Percentiles rank a stretch among this genome's conserved stretches.
phyloP scores from a whole-genome alignment of 23 tunicate species.

The Phallusia fumigata region DNA sequence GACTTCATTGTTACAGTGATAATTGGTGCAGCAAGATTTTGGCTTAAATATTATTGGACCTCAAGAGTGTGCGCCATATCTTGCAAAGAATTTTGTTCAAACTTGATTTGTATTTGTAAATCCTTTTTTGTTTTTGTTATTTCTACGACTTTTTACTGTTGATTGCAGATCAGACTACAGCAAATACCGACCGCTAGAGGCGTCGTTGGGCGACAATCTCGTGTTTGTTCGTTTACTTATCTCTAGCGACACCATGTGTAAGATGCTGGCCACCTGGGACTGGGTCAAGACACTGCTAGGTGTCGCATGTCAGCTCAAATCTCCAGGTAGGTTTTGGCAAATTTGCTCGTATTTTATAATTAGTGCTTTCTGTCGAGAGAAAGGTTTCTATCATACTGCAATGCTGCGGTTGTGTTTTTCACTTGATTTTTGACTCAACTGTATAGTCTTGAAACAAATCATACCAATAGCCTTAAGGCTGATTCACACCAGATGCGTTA shows the following conservation, averaged over 20 bases:
- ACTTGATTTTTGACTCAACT: no score
- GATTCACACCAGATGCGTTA: no score
- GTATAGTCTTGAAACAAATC: no score
- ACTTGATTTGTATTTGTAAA: background rate
- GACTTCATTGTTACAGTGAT: no score
- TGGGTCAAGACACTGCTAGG: conserved; percentile 71
- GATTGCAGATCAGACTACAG: background rate
- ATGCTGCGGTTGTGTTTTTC: no score
- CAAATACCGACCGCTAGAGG: conserved; percentile 33
- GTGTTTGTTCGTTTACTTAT: conserved; percentile 69
- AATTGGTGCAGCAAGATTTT: no score
- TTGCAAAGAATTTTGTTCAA: background rate
- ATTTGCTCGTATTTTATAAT: no score
- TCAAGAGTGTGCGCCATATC: background rate
- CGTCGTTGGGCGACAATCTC: conserved; percentile 71
- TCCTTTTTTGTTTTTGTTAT: background rate
- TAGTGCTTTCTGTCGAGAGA: no score
- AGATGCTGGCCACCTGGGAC: conserved; percentile 39
- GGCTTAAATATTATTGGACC: background rate
- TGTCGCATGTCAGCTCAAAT: conserved; percentile 57
- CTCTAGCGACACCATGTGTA: conserved; percentile 66
- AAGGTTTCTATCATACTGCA: no score
- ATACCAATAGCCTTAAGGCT: no score
- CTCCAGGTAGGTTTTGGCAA: conserved; percentile 34
- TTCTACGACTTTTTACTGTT: background rate